These are phyloP conservation scores for Oscheius myriophilus DNA, from an alignment of 2,888 invertebrate genomes.

Conservation along the genomic window DNA sequence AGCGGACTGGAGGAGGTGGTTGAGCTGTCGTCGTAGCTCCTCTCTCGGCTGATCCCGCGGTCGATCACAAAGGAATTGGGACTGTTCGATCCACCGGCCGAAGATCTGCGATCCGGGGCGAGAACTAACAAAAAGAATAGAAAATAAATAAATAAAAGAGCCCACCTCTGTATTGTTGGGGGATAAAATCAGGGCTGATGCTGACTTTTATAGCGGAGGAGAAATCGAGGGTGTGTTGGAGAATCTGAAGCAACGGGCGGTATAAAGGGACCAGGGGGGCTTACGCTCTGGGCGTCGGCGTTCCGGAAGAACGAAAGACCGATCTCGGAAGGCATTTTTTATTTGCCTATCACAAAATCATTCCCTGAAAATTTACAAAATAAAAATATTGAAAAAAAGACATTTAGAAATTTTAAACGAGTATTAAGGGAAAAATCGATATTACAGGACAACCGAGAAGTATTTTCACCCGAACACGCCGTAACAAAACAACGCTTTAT, in stretches of 20 bases:
- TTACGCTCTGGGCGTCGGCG: slow-evolving; percentile 17
- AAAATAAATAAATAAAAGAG: slow-evolving; percentile 8
- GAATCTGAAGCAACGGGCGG: slow-evolving; percentile 9
- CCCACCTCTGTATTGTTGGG: slow-evolving; percentile 18
- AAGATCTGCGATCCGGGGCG: slow-evolving; percentile 8
- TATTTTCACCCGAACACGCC: too few relatives aligned
- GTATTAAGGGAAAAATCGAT: too few relatives aligned
- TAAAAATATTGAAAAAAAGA: too few relatives aligned
- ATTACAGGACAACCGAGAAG: too few relatives aligned
- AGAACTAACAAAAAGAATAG: slow-evolving; percentile 20
- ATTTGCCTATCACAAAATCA: neutral
- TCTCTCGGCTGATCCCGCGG: neutral
- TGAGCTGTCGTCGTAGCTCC: slow-evolving; percentile 21
- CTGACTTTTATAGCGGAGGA: slow-evolving; percentile 1
- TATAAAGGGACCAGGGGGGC: neutral
- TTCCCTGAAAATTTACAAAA: too few relatives aligned
- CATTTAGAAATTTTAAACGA: too few relatives aligned
- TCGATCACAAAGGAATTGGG: slow-evolving; percentile 17
- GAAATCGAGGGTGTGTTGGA: slow-evolving; percentile 21
- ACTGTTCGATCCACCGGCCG: slow-evolving; percentile 17
- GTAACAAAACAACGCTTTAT: too few relatives aligned
- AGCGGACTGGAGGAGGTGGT: slow-evolving; percentile 29
- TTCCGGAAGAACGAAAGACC: slow-evolving; percentile 1
- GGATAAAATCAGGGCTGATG: slow-evolving; percentile 16
- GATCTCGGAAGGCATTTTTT: slow-evolving; percentile 21